Base-by-base conservation (phyloP, 1,140 invertebrate genomes). In the Ceratina japonica region DNA sequence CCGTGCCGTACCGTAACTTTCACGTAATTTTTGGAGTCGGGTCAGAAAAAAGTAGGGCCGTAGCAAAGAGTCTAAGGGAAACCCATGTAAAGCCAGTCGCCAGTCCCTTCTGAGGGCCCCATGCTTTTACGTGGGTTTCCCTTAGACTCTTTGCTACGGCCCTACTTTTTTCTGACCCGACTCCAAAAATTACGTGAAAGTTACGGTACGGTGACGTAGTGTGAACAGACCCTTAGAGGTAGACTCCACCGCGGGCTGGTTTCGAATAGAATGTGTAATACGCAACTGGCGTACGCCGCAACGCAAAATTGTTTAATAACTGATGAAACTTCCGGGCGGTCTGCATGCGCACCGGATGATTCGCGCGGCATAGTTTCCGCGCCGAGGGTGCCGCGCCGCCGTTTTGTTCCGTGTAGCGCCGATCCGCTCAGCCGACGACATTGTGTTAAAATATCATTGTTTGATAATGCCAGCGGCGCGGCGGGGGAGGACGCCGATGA, bases 401-500 rank as follows among this genome's bases (percentile, higher is more conserved):
- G 37, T 44, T 44, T 44, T 44, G 37, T 44, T 8, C 37, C 5
- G 37, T 44, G 37, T 44, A 44, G 37, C 37, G 70, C 58, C 79
- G 85, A 86, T 86, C 56, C 85, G 85, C 80, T 86, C 85, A 84
- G 68, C 75, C 85, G 85, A n/a, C 66, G 85, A 82, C 85, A 86
- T 86, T 86, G 85, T 86, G 68, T 59, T 59, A 66, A 82, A 81
- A 86, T 84, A 85, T 86, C 82, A 84, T 86, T 86, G 85, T 86
- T 86, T 72, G 79, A 84, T 65, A 73, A 71, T 31, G 71, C 27
- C 1, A 37, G 12, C 16, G 22, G 27, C 2, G 27, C 2, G 27
- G 24, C 24, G 24, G 49, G 3, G 62, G 8, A 54, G 70, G 69
- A 58, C 56, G 70, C 18, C 71, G 61, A 70, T 83, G 81, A 80